Conservation (phyloP, 2,113 vertebrate genomes). For the Diadophis punctatus region DNA sequence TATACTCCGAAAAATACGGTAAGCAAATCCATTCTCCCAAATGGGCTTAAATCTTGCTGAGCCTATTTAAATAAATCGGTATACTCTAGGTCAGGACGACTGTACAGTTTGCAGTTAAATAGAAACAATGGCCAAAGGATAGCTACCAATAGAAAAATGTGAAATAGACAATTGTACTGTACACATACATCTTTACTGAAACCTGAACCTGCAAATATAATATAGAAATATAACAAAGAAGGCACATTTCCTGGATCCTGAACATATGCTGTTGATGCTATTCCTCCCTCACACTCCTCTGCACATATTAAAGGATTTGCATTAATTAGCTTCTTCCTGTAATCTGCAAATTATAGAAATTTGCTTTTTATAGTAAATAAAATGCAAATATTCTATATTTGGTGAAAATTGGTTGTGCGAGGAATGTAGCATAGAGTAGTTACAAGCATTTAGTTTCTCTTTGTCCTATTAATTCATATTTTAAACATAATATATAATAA, state of each 20-base stretch:
- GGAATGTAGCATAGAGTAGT: not conserved
- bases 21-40: not conserved
- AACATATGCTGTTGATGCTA: not conserved
- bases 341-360: constrained; percentile 21
- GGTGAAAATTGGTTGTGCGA: not conserved
- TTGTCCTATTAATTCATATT: not conserved
- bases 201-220: not conserved
- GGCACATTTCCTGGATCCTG: not conserved
- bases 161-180: not conserved
- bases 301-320: constrained; percentile 1
- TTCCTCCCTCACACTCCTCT: constrained; percentile 22
- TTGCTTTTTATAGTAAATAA: constrained; percentile 5
- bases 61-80: not conserved
- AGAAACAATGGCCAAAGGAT: not conserved
- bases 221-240: not conserved
- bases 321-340: constrained; percentile 27
- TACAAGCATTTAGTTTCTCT: not conserved
- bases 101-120: not conserved
- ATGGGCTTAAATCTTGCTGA: not conserved
- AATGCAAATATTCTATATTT: constrained; percentile 5
- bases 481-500: constrained; percentile 9
- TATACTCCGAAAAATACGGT: too few species aligned
- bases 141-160: not conserved
- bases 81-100: not conserved
- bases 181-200: not conserved